These are phyloP conservation scores for Sitobion miscanthi DNA, from an alignment of 1,140 invertebrate genomes.

Conservation along the genomic window DNA sequence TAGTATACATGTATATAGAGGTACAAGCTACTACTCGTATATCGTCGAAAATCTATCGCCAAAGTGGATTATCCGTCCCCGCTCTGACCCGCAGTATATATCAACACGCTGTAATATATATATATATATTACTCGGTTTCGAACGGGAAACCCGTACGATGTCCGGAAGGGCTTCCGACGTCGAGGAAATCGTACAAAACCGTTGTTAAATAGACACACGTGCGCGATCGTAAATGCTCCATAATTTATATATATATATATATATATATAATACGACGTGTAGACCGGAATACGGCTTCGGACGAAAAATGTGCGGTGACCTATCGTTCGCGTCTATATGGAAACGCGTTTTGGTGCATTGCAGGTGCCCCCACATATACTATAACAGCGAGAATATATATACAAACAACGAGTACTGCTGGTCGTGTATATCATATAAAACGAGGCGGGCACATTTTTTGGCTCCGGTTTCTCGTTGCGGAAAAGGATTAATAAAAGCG, in stretches of 20 bases:
- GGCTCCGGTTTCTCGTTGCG: slow-evolving; percentile 32
- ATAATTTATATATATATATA: not conserved
- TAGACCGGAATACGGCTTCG: not conserved
- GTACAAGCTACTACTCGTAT: not conserved
- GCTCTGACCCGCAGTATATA: not conserved
- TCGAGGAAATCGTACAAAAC: slow-evolving; percentile 42
- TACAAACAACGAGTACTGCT: not conserved
- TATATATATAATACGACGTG: not conserved
- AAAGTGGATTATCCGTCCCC: slow-evolving; percentile 25
- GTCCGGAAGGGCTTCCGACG: slow-evolving; percentile 35
- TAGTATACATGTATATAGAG: not conserved
- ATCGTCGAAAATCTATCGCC: not conserved
- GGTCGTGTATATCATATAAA: not conserved
- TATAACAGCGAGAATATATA: not conserved
- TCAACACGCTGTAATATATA: not conserved
- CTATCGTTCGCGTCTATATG: not conserved
- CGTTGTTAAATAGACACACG: slow-evolving; percentile 9
- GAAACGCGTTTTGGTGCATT: slow-evolving; percentile 38
- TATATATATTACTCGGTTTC: not conserved
- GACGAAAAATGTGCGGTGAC: not conserved
- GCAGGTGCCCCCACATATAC: slow-evolving; percentile 18
- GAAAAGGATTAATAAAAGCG: slow-evolving; percentile 40
- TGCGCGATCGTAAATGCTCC: not conserved
- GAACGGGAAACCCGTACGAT: not conserved
- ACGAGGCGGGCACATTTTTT: slow-evolving; percentile 5